Evolutionary conservation across 2,797 vertebrate genomes (phyloP).

Genomic region (Melanotaenia boesemani): DNA sequence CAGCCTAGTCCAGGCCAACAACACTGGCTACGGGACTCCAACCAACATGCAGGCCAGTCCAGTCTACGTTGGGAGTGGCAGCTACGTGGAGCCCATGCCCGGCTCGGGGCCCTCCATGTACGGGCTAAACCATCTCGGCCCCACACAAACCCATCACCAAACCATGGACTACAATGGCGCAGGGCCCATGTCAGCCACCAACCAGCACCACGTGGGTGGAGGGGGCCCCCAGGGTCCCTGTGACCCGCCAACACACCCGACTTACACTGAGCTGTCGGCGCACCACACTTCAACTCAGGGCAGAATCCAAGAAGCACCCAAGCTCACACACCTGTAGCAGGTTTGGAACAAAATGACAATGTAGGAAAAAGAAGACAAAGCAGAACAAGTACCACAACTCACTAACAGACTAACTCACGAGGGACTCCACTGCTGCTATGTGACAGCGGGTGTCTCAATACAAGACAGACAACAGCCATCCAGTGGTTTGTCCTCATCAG

Average conservation of each 20-base stretch:
- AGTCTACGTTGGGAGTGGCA: slow-evolving; percentile 90
- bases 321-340: slow-evolving; percentile 99
- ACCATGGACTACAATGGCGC: slow-evolving; percentile 95
- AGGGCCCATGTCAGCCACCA: slow-evolving; percentile 86
- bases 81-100: slow-evolving; percentile 93
- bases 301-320: slow-evolving; percentile 99
- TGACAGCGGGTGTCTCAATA: slow-evolving; percentile 23
- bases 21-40: slow-evolving; percentile 87
- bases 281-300: slow-evolving; percentile 97
- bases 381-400: slow-evolving; percentile 57
- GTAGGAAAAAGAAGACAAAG: slow-evolving; percentile 62
- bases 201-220: slow-evolving; percentile 89
- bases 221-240: slow-evolving; percentile 86
- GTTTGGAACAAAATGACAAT: slow-evolving; percentile 72
- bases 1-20: slow-evolving; percentile 89
- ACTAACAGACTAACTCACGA: slow-evolving; percentile 66
- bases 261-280: slow-evolving; percentile 94
- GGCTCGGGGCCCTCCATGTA: slow-evolving; percentile 93
- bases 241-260: slow-evolving; percentile 86
- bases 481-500: slow-evolving; percentile 57
- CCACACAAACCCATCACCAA: slow-evolving; percentile 90
- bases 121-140: slow-evolving; percentile 93
- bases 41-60: slow-evolving; percentile 92
- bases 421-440: slow-evolving; percentile 46
- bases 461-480: slow-evolving; percentile 37